phyloP scores from a whole-genome alignment of 2,888 invertebrate species.

The Cylindroiulus punctatus region DNA sequence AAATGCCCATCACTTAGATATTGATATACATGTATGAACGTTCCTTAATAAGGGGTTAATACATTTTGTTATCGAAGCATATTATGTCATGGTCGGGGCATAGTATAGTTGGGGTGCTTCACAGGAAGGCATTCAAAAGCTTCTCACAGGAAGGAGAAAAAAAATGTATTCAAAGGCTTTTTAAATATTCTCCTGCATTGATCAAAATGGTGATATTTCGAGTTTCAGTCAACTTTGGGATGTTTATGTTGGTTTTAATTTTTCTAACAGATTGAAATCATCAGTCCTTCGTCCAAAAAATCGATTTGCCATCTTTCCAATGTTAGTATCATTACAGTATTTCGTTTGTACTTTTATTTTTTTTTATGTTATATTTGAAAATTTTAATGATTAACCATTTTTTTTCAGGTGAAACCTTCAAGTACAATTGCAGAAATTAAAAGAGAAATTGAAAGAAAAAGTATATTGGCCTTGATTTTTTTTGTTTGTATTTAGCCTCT shows the following conservation, averaged over 20 bases:
- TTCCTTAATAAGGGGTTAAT: too few species aligned
- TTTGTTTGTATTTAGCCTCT: neutral
- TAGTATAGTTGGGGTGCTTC: too few species aligned
- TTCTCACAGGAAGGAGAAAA: too few species aligned
- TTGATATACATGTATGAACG: too few species aligned
- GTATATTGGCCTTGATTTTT: slow-evolving; percentile 61
- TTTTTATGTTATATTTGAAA: neutral
- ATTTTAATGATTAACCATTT: neutral
- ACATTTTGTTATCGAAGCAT: too few species aligned
- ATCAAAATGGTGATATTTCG: too few species aligned
- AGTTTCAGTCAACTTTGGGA: too few species aligned
- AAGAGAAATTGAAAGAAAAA: slow-evolving; percentile 71
- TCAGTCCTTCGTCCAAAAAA: slow-evolving; percentile 27
- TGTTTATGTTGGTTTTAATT: neutral
- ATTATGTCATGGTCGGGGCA: too few species aligned
- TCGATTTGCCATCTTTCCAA: slow-evolving; percentile 26
- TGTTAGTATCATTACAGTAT: slow-evolving; percentile 39
- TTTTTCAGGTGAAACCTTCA: slow-evolving; percentile 69
- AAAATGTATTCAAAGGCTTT: too few species aligned
- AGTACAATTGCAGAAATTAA: slow-evolving; percentile 81
- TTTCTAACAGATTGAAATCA: slow-evolving; percentile 50
- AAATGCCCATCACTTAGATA: too few species aligned
- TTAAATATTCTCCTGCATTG: too few species aligned
- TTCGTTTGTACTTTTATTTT: neutral
- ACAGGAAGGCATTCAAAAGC: too few species aligned